These are phyloP conservation scores for Flabesymbios commensalis DNA, from an alignment of 2,888 invertebrate genomes.

Conservation along the genomic window DNA sequence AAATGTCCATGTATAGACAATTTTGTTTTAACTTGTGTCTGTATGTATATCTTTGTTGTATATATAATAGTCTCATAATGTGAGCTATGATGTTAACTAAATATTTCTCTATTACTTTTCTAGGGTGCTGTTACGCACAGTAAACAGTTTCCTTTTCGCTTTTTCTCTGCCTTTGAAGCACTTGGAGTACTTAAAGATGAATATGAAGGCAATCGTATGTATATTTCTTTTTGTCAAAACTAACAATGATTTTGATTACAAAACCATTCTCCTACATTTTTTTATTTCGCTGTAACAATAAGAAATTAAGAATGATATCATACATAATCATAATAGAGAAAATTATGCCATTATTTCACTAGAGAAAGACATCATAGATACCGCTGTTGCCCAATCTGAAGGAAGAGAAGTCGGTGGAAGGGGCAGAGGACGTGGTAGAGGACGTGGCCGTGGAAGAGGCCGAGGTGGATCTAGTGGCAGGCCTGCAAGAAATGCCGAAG, in stretches of 20 bases:
- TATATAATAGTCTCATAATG: no score
- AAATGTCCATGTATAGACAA: no score
- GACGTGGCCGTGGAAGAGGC: slow-evolving; percentile 7
- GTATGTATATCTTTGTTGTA: no score
- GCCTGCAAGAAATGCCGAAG: slow-evolving; percentile 10
- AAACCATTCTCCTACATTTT: no score
- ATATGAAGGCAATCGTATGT: slow-evolving; percentile 33
- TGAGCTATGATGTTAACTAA: no score
- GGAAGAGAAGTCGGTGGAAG: slow-evolving; percentile 28
- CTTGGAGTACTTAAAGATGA: slow-evolving; percentile 52
- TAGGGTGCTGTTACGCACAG: slow-evolving; percentile 60
- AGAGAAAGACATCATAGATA: slow-evolving; percentile 35
- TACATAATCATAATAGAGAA: no score
- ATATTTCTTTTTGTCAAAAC: no score
- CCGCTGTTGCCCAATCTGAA: slow-evolving; percentile 34
- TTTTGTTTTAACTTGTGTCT: no score
- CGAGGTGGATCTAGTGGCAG: neutral
- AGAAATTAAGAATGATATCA: no score
- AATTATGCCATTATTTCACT: no score
- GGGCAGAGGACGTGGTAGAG: slow-evolving; percentile 21
- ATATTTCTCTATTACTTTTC: slow-evolving; percentile 26
- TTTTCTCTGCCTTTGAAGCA: slow-evolving; percentile 62
- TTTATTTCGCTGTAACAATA: neutral
- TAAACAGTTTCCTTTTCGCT: slow-evolving; percentile 63
- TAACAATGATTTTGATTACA: no score